Base-by-base conservation (phyloP, 2,888 invertebrate genomes). In the Pachydiplax longipennis region DNA sequence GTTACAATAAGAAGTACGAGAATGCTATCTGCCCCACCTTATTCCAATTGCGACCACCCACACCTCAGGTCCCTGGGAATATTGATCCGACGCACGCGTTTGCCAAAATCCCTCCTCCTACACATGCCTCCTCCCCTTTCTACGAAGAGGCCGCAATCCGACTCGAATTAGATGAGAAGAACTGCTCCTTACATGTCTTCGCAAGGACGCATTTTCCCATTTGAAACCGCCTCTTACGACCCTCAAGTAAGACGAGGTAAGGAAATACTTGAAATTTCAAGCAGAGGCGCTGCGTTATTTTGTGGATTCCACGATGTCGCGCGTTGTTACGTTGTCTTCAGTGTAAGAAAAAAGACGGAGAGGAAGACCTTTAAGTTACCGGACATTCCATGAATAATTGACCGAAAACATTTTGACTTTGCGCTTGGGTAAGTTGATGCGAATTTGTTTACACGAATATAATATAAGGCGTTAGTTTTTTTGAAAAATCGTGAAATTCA, bases 1-100 rank as follows among this genome's bases (percentile, higher is more conserved):
- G 2, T 93, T 92, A n/a, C 92, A 90, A 92, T 93, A 96, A 0
- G 95, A 92, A 90, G 93, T 92, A 61, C 92, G 92, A 90, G 44
- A 58, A 81, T 81, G 80, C 81, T 90, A 81, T 90, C 87, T 65
- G 80, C 82, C 40, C 90, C 91, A n/a, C 91, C 90, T 80, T 91
- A 65, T 80, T 91, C 91, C 91, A 90, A 53, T 65, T 65, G 5
- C 80, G 91, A 22, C 91, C 83, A 53, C 82, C 48, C 53, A 31
- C 82, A 44, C 48, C 15, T 15, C 48, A 82, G 48, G 83, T 35
- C 87, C 87, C 87, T 53, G 65, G 65, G 87, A 22, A 87, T 87
- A 87, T 87, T 37, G 87, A 87, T 87, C 87, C 37, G 22, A 61
- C 37, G 87, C 87, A 87, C 87, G 87, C 81, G 37, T n/a, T 81